Conservation (phyloP, 2,797 vertebrate genomes). For the Crax fasciolata region DNA sequence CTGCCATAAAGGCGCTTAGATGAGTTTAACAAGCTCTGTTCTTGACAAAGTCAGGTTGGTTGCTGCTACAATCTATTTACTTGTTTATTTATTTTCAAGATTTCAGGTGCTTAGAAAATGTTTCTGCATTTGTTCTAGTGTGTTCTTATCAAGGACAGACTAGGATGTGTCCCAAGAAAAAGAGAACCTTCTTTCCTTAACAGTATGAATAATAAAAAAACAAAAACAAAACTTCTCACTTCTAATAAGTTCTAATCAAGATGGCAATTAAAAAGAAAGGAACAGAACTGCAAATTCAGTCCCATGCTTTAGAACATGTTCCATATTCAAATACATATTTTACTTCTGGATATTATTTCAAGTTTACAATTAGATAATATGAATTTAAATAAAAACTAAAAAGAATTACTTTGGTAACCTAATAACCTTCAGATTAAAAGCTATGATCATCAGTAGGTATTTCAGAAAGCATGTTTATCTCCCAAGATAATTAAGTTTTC, state of each 20-base stretch:
- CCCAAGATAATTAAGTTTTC: neutral
- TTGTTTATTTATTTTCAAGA: neutral
- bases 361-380: neutral
- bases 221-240: accelerated
- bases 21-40: neutral
- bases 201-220: neutral
- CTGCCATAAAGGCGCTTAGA: neutral
- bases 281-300: neutral
- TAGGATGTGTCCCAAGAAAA: neutral
- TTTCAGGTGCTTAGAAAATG: neutral
- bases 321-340: neutral
- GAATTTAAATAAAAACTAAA: neutral
- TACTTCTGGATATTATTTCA: neutral
- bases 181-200: neutral
- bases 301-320: accelerated
- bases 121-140: neutral
- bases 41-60: neutral
- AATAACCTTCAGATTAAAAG: neutral
- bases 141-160: neutral
- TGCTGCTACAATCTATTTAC: neutral
- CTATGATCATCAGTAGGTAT: neutral
- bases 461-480: neutral
- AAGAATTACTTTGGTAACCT: neutral
- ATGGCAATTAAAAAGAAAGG: neutral
- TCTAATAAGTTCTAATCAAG: neutral